These are phyloP conservation scores for Girardia tigrina DNA, from an alignment of 2,888 invertebrate genomes.

Conservation along the genomic window DNA sequence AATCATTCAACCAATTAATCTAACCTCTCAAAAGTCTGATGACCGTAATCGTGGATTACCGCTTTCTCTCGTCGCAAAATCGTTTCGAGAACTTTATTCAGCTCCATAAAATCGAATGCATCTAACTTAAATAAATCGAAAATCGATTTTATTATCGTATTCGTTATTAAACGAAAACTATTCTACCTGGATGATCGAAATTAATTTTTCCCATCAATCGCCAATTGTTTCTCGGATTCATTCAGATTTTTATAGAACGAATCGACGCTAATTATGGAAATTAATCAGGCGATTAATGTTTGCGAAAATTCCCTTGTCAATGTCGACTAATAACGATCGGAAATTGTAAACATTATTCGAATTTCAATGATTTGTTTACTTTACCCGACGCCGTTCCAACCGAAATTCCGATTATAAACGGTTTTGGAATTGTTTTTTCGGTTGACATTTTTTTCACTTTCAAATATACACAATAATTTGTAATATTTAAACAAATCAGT, in stretches of 20 bases:
- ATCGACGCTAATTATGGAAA: neutral
- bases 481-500: too few relatives aligned
- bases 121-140: neutral
- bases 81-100: neutral
- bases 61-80: neutral
- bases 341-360: neutral
- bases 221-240: neutral
- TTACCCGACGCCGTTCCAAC: conserved; percentile 33
- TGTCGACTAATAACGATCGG: neutral
- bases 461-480: too few relatives aligned
- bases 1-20: too few relatives aligned
- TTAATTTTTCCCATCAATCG: neutral
- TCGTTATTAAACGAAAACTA: too few relatives aligned
- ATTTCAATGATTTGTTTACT: neutral
- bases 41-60: neutral
- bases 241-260: conserved; percentile 7
- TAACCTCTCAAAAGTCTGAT: neutral
- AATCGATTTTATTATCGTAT: neutral
- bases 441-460: conserved; percentile 20
- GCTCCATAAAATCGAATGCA: neutral
- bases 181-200: neutral
- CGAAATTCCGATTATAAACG: conserved; percentile 30
- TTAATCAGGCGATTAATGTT: neutral
- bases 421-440: conserved; percentile 28
- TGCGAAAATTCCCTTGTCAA: neutral